These are phyloP conservation scores for Bufo gargarizans DNA, from an alignment of 2,113 vertebrate species.

Conservation along the genomic window DNA sequence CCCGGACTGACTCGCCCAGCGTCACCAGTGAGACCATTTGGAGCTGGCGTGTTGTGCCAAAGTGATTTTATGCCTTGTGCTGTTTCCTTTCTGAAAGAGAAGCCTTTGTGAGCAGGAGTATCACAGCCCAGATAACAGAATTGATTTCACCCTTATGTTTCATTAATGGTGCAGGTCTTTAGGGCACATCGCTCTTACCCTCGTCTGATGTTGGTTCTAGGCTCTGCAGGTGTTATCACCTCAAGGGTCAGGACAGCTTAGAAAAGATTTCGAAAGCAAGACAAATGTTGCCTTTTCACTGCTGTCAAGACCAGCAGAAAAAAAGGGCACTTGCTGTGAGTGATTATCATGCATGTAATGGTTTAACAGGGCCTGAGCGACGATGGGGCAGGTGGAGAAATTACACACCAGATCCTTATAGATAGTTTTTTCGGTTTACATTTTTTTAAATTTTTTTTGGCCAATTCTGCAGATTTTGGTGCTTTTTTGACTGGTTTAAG, in stretches of 20 bases:
- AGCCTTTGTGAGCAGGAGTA: slow-evolving; percentile 39
- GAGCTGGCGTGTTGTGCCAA: slow-evolving; percentile 11
- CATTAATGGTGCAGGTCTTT: slow-evolving; percentile 29
- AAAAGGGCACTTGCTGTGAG: neutral
- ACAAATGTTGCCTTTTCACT: slow-evolving; percentile 29
- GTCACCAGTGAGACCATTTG: neutral
- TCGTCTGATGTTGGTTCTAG: slow-evolving; percentile 15
- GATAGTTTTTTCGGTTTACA: neutral
- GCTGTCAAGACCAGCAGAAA: neutral
- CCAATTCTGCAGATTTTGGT: too few species aligned
- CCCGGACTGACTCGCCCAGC: slow-evolving; percentile 50
- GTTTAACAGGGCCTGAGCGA: neutral
- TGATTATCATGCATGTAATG: slow-evolving; percentile 29
- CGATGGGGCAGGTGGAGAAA: neutral
- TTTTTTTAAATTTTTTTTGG: too few species aligned
- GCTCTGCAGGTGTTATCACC: slow-evolving; percentile 48
- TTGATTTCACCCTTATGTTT: slow-evolving; percentile 47
- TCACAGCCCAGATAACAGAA: slow-evolving; percentile 48
- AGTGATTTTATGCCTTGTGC: slow-evolving; percentile 28
- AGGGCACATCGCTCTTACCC: slow-evolving; percentile 8
- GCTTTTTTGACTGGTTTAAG: too few species aligned
- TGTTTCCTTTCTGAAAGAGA: slow-evolving; percentile 19
- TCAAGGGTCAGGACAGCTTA: slow-evolving; percentile 37
- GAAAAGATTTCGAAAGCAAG: slow-evolving; percentile 33
- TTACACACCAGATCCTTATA: neutral